phyloP scores from a whole-genome alignment of 1,140 invertebrate species.

The Euglossa dilemma region DNA sequence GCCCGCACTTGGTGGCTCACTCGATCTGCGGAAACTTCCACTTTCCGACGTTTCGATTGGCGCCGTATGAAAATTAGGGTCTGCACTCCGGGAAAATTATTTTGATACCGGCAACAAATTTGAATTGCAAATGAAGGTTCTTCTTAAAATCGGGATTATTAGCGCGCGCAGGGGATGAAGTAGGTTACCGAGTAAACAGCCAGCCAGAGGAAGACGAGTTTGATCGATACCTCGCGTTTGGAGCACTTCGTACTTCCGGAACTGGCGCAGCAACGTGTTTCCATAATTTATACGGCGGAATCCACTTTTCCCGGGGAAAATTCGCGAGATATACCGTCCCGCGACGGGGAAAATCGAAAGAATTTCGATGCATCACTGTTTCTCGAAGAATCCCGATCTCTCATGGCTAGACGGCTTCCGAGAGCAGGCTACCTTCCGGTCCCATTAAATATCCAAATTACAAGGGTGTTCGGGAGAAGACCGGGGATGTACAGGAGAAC shows the following conservation, averaged over 20 bases:
- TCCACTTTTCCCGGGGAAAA: neutral
- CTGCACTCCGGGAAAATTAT: neutral
- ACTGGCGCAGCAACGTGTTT: neutral
- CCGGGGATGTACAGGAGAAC: no score
- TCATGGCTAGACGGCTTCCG: no score
- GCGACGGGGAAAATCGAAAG: no score
- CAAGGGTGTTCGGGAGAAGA: no score
- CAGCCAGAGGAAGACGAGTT: neutral
- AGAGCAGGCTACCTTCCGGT: no score
- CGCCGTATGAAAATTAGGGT: neutral
- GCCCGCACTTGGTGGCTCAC: neutral
- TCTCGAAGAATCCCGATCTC: no score
- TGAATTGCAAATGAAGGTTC: neutral
- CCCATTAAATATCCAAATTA: no score
- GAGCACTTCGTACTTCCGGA: neutral
- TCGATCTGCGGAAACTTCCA: neutral
- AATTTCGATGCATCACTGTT: no score
- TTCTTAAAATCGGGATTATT: neutral
- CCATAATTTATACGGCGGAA: neutral
- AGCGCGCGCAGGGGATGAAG: neutral
- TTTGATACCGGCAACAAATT: neutral
- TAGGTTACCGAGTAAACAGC: neutral
- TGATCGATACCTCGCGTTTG: conserved; percentile 2
- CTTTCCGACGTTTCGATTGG: neutral
- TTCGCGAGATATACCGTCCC: neutral